These are phyloP conservation scores for Hippocampus kuda DNA, from an alignment of 2,797 vertebrate genomes.

Conservation along the genomic window DNA sequence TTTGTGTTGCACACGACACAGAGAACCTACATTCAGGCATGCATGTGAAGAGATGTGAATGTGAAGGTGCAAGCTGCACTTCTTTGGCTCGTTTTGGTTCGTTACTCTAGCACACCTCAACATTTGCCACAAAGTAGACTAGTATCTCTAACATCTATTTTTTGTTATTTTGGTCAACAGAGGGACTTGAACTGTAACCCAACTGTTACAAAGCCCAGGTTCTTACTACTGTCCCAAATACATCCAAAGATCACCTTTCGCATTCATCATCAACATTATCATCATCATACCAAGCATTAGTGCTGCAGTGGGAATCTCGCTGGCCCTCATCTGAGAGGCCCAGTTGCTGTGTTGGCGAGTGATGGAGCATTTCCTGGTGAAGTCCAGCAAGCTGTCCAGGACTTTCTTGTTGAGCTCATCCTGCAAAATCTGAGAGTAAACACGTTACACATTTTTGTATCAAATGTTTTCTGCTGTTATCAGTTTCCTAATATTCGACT, in stretches of 20 bases:
- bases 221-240: neutral
- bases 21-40: neutral
- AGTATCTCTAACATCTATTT: neutral
- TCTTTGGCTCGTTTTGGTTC: no score
- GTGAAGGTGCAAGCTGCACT: neutral
- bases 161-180: neutral
- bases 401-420: conserved; percentile 86
- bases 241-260: neutral
- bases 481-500: neutral
- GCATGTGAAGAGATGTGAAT: neutral
- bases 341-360: conserved; percentile 68
- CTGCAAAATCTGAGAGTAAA: conserved; percentile 72
- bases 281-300: conserved; percentile 76
- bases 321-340: conserved; percentile 75
- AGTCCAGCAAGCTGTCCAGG: conserved; percentile 76
- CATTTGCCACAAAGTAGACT: neutral
- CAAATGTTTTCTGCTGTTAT: neutral
- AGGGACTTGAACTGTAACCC: neutral
- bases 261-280: neutral
- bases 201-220: no score
- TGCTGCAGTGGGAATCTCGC: conserved; percentile 90
- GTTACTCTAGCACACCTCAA: neutral
- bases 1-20: neutral
- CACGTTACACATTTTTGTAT: neutral
- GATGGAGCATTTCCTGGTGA: conserved; percentile 73